Conservation (phyloP, 2,113 vertebrate genomes). For the Rostratula benghalensis region DNA sequence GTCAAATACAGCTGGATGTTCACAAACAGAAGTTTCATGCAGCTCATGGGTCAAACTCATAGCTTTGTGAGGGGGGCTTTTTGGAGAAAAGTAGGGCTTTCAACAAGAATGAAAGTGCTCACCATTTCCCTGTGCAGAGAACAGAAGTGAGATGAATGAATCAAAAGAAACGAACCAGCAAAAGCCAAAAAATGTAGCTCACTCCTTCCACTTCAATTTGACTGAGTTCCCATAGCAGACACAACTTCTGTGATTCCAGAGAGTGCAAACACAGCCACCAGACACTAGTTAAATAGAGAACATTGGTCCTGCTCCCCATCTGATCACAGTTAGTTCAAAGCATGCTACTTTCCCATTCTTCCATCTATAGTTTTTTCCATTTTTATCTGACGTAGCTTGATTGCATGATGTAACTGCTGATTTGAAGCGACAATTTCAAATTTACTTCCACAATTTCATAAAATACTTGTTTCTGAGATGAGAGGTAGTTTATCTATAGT, state of each 20-base stretch:
- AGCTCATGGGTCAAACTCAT: neutral
- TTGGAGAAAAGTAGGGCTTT: neutral
- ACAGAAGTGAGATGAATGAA: neutral
- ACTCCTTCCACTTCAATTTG: neutral
- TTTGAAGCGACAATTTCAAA: neutral
- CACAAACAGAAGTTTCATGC: neutral
- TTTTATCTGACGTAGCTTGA: neutral
- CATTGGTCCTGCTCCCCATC: neutral
- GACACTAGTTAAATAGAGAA: fast-evolving
- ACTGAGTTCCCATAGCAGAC: neutral
- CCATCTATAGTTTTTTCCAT: neutral
- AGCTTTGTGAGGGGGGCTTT: neutral
- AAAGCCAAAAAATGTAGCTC: neutral
- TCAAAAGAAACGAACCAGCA: neutral
- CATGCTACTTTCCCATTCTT: neutral
- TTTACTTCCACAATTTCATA: neutral
- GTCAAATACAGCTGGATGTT: neutral
- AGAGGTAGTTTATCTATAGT: neutral
- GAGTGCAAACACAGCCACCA: neutral
- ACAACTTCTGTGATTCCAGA: neutral
- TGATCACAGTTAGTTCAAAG: neutral
- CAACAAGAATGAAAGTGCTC: neutral
- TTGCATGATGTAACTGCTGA: neutral
- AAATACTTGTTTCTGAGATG: neutral
- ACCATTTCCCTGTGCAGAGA: neutral